Evolutionary conservation across 2,113 vertebrate genomes (phyloP).

Genomic region (Hucho hucho): DNA sequence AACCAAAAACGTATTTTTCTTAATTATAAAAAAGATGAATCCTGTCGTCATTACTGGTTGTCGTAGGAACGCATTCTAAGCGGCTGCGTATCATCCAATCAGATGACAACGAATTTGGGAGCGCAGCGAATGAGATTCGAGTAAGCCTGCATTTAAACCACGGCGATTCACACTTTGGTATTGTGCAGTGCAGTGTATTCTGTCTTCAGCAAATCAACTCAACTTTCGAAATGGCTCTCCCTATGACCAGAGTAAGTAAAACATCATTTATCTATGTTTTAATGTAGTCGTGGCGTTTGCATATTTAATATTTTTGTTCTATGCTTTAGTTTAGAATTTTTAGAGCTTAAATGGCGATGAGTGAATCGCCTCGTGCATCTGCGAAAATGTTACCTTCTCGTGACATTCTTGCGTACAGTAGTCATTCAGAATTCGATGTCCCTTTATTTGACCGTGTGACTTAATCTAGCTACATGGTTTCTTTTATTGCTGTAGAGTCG

Average conservation of each 20-base stretch:
- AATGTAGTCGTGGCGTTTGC: too few relatives aligned
- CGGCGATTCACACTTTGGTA: fast-evolving
- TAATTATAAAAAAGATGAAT: not conserved
- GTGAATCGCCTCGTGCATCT: not conserved
- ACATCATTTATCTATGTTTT: not conserved
- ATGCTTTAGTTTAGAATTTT: not conserved
- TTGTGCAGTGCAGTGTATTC: not conserved
- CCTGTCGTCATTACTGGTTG: conserved; percentile 43
- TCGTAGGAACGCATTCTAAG: conserved; percentile 63
- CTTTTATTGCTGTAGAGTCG: conserved; percentile 63
- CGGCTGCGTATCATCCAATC: conserved; percentile 66
- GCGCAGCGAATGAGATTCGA: conserved; percentile 64
- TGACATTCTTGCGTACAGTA: not conserved
- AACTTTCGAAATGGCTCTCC: conserved; percentile 66
- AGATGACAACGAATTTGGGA: not conserved
- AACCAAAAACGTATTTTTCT: not conserved
- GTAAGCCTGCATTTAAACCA: conserved; percentile 75
- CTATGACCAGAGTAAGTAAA: conserved; percentile 61
- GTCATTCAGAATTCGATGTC: not conserved
- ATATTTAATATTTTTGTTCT: not conserved
- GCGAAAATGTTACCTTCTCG: not conserved
- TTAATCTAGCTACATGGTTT: not conserved
- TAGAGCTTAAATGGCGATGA: not conserved
- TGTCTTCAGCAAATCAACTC: not conserved
- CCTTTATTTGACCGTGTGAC: not conserved